phyloP scores from a whole-genome alignment of 2,113 vertebrate species.

The Andinoacara biseriatus region DNA sequence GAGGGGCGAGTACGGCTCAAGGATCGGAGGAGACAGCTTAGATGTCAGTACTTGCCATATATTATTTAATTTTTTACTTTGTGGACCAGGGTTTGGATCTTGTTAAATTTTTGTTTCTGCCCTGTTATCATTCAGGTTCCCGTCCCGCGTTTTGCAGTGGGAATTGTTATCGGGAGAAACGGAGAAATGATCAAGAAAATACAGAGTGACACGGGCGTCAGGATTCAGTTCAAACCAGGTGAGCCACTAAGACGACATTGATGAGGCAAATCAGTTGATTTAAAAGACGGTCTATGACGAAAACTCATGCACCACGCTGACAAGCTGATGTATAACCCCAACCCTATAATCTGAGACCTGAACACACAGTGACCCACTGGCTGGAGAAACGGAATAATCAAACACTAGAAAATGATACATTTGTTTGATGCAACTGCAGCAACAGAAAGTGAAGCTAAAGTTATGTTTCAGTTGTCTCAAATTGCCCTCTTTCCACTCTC shows the following conservation, averaged over 20 bases:
- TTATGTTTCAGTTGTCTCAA: not conserved
- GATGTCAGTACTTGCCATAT: slow-evolving; percentile 86
- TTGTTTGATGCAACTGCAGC: not conserved
- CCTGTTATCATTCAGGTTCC: slow-evolving; percentile 83
- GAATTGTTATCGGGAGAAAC: slow-evolving; percentile 97
- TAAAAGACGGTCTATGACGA: slow-evolving; percentile 60
- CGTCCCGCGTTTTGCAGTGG: slow-evolving; percentile 97
- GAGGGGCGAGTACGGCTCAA: slow-evolving; percentile 94
- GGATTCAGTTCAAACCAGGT: slow-evolving; percentile 99
- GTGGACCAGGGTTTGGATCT: fast-evolving
- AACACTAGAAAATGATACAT: not conserved
- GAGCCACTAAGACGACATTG: slow-evolving; percentile 1
- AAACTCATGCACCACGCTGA: slow-evolving; percentile 78
- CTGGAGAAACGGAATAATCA: not conserved
- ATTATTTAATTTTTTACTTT: not conserved
- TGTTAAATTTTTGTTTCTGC: not conserved
- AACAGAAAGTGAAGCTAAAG: not conserved
- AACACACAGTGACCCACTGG: not conserved
- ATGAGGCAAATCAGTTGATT: not conserved
- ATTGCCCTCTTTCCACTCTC: not conserved
- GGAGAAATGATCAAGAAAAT: slow-evolving; percentile 99
- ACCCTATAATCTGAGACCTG: slow-evolving; percentile 69
- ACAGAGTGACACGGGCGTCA: slow-evolving; percentile 96
- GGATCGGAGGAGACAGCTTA: slow-evolving; percentile 84
- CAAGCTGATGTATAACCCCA: slow-evolving; percentile 64